Evolutionary conservation across 2,797 vertebrate species (phyloP).

Genomic region (Heliangelus exortis): DNA sequence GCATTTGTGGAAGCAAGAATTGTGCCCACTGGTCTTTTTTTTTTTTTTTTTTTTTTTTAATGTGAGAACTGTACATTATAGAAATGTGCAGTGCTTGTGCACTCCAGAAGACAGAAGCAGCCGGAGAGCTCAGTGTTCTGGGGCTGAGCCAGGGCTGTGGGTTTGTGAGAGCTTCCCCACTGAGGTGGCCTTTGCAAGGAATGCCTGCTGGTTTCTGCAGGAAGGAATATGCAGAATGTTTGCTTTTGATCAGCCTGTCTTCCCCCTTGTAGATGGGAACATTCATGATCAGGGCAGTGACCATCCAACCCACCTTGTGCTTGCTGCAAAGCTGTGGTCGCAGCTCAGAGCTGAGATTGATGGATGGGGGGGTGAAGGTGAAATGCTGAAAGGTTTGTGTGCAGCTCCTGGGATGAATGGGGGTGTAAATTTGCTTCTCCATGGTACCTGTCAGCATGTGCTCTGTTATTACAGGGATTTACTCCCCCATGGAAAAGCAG

Average conservation of each 20-base stretch:
- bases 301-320: neutral
- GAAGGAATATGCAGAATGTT: neutral
- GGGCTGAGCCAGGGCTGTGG: neutral
- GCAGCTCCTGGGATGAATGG: neutral
- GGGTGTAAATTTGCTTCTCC: neutral
- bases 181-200: neutral
- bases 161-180: neutral
- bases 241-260: neutral
- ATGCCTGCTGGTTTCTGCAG: neutral
- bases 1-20: neutral
- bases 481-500: neutral
- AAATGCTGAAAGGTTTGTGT: neutral
- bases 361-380: neutral
- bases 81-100: accelerated
- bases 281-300: neutral
- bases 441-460: accelerated
- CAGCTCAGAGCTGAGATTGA: neutral
- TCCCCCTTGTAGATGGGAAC: neutral
- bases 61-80: neutral
- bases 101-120: neutral
- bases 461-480: neutral
- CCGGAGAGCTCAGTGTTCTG: accelerated
- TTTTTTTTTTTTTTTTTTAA: too few relatives aligned
- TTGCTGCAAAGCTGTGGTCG: neutral
- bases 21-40: neutral